A percentile compares a stretch with the other conserved stretches of the same genome.
Evolutionary conservation across 2,797 vertebrate genomes (phyloP).

Genomic region (Dendrocincla fuliginosa): DNA sequence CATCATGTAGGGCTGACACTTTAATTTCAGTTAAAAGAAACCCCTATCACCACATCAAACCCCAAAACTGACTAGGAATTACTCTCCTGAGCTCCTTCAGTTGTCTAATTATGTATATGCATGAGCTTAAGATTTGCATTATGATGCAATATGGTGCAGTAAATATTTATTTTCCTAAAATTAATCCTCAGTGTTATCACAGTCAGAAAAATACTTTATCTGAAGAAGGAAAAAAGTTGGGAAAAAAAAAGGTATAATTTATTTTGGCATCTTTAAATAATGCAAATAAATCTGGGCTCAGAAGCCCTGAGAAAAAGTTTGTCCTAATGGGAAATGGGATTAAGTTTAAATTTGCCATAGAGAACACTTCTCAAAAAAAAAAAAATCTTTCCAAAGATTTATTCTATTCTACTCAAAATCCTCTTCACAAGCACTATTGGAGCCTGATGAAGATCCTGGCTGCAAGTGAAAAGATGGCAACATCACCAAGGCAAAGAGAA

Average conservation of each 20-base stretch:
- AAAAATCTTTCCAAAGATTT: neutral
- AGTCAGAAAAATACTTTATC: neutral
- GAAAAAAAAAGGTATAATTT: too few relatives aligned
- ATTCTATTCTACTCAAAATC: neutral
- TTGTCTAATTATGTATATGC: neutral
- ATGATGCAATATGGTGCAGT: neutral
- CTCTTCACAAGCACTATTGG: neutral
- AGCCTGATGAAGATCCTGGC: neutral
- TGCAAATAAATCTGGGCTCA: neutral
- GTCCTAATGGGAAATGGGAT: neutral
- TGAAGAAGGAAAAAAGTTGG: neutral
- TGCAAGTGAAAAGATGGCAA: neutral
- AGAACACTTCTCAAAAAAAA: neutral
- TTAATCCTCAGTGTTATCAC: neutral
- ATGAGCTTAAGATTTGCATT: neutral
- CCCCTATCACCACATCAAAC: neutral
- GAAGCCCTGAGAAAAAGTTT: neutral
- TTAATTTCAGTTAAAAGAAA: neutral
- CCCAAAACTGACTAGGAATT: neutral
- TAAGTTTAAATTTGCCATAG: neutral
- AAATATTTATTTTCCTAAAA: neutral
- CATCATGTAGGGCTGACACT: neutral
- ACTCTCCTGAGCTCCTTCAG: neutral
- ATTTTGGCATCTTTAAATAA: neutral
- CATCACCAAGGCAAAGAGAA: neutral